Evolutionary conservation across 2,797 vertebrate species (phyloP), one percentile per base, ranked within the genome.

Genomic region (Paguma larvata): DNA sequence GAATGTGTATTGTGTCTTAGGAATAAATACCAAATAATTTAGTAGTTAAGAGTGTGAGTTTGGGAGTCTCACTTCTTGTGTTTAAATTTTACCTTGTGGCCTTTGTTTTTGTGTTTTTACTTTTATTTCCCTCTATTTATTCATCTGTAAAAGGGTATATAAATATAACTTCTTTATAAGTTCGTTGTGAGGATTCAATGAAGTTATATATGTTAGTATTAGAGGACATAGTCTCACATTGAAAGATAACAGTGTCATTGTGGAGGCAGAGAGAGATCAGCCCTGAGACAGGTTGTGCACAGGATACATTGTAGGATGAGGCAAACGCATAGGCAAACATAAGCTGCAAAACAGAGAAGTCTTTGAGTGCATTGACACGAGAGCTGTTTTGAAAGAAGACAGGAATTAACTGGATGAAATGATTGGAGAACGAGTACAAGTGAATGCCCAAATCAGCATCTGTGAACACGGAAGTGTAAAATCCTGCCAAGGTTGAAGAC

Each of bases 241-340:
- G 59, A 62, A 82, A 34, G 21, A n/a, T 38, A 62, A 48, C 15
- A 38, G 32, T 25, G 30, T 30, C 25, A 15, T 16, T 77, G 11
- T 5, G 1, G 38, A 67, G n/a, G 73, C 2, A 38, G n/a, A 34
- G 11, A 51, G 91, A 44, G 73, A 34, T 30, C 14, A 62, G 48
- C 5, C 15, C 32, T 53, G 2, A 8, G 32, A 78, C 10, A 21
- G 21, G 5, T 4, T 32, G 34, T 82, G 38, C 7, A 16, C 12
- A 75, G 4, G 65, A 48, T n/a, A 7, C 2, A n/a, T 12, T 2
- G 21, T 3, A 65, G 30, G 3, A 44, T 18, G 5, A 48, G 12
- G 53, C 51, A 79, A 41, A 68, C 2, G 0, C 0, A 32, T 1
- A 79, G 8, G 2, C 6, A n/a, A 41, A 6, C 25, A 38, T 0